phyloP scores from a whole-genome alignment of 1,140 invertebrate genomes.

The Neodiprion virginianus region DNA sequence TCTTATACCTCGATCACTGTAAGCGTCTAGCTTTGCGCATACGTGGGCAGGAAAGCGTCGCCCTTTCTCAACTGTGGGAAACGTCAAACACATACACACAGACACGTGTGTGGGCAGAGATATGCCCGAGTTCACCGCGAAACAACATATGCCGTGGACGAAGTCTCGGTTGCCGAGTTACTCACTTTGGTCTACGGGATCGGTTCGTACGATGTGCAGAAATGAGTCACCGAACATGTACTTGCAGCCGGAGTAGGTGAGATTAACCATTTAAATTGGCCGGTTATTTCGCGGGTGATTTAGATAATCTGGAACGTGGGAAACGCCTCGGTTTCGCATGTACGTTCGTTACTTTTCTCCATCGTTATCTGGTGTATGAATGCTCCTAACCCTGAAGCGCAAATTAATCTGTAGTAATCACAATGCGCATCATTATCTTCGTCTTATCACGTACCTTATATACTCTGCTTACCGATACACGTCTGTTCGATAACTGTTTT shows the following conservation, averaged over 20 bases:
- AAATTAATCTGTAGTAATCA: no score
- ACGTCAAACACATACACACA: background rate
- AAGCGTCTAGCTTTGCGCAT: background rate
- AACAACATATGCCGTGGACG: background rate
- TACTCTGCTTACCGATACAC: no score
- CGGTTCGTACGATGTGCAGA: no score
- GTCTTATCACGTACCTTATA: no score
- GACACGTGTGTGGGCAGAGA: no score
- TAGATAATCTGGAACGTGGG: constrained; percentile 5
- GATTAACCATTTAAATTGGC: constrained; percentile 5
- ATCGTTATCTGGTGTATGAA: no score
- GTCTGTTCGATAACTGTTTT: no score
- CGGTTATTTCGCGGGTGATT: constrained; percentile 6
- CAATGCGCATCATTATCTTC: no score
- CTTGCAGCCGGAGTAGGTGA: background rate
- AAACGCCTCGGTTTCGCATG: background rate
- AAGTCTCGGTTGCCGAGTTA: background rate
- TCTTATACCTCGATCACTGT: background rate
- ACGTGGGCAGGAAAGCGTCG: background rate
- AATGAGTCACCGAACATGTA: background rate
- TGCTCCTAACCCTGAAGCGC: no score
- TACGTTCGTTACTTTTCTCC: background rate
- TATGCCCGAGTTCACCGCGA: no score
- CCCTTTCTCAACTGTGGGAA: constrained; percentile 6
- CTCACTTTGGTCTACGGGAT: no score